Percentiles rank a stretch among this genome's conserved stretches.
These are phyloP conservation scores for Sylvilagus floridanus DNA, from an alignment of 2,797 vertebrate genomes.

Conservation along the genomic window DNA sequence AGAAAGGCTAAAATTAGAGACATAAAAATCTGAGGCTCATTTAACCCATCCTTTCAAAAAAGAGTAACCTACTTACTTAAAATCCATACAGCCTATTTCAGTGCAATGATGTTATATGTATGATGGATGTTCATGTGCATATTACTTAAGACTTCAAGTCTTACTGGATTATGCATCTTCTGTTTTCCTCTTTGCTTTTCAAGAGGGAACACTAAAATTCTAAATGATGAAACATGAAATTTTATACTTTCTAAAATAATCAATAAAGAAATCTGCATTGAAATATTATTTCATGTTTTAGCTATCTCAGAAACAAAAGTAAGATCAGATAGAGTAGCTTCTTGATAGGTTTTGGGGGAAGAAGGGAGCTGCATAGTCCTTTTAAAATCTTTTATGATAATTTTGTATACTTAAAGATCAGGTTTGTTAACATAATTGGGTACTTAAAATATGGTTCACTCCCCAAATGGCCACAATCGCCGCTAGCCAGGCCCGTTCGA, in stretches of 20 bases:
- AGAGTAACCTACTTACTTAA: constrained; percentile 74
- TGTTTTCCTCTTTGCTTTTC: constrained; percentile 84
- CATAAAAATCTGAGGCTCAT: constrained; percentile 78
- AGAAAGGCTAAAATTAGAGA: constrained; percentile 80
- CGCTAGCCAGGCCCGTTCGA: too few relatives aligned
- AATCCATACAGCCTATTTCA: constrained; percentile 71
- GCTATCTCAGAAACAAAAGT: constrained; percentile 61
- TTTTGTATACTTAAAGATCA: constrained; percentile 26
- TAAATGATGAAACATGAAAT: constrained; percentile 84
- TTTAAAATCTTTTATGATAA: constrained; percentile 40
- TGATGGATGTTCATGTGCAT: constrained; percentile 70
- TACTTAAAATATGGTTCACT: constrained; percentile 30
- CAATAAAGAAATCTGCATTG: constrained; percentile 72
- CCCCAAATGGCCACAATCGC: too few relatives aligned
- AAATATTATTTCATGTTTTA: constrained; percentile 75
- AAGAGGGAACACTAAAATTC: constrained; percentile 84
- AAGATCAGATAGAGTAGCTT: constrained; percentile 30
- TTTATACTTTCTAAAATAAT: constrained; percentile 77
- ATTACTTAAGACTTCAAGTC: constrained; percentile 83
- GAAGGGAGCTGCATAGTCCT: not conserved
- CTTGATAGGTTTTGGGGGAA: constrained; percentile 45
- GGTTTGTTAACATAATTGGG: not conserved
- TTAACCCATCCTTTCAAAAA: constrained; percentile 79
- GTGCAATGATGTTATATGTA: constrained; percentile 79
- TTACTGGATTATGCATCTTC: constrained; percentile 82